These are phyloP conservation scores for Oostethus manadensis DNA, from an alignment of 2,113 vertebrate species.

Conservation along the genomic window DNA sequence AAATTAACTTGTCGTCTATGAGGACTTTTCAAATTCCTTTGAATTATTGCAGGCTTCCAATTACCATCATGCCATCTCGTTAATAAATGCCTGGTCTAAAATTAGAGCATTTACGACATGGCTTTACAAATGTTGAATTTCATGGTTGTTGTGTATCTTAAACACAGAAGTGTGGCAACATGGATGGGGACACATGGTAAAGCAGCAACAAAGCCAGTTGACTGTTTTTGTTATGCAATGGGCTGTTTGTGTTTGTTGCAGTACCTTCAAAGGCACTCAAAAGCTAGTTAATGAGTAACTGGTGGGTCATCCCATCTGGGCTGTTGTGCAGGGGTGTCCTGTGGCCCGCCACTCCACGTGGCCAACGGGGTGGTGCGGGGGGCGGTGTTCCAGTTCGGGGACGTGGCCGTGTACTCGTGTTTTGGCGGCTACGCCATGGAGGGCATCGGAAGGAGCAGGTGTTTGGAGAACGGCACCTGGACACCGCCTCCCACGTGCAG, in stretches of 20 bases:
- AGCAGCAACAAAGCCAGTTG: too few relatives aligned
- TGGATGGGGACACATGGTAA: too few relatives aligned
- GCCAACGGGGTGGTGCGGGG: constrained; percentile 87
- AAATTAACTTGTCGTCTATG: too few relatives aligned
- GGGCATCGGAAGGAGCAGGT: constrained; percentile 83
- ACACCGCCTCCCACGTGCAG: constrained; percentile 85
- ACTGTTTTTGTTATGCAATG: too few relatives aligned
- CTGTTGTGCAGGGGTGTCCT: constrained; percentile 86
- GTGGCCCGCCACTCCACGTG: constrained; percentile 80
- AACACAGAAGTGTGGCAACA: too few relatives aligned
- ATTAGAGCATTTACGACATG: too few relatives aligned
- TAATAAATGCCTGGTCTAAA: too few relatives aligned
- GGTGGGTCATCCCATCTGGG: constrained; percentile 60
- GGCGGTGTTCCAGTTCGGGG: constrained; percentile 86
- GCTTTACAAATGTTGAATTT: too few relatives aligned
- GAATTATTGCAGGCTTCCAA: too few relatives aligned
- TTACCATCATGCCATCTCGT: too few relatives aligned
- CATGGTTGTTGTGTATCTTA: too few relatives aligned
- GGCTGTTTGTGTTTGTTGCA: neutral
- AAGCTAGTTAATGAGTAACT: constrained; percentile 48
- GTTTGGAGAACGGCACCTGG: constrained; percentile 92
- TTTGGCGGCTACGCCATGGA: constrained; percentile 91
- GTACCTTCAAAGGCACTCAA: neutral
- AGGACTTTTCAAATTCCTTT: too few relatives aligned
- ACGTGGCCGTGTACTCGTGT: constrained; percentile 89